Percentiles rank a stretch among this genome's conserved stretches.
Conservation (phyloP, 2,113 vertebrate species). For the Coturnix japonica region DNA sequence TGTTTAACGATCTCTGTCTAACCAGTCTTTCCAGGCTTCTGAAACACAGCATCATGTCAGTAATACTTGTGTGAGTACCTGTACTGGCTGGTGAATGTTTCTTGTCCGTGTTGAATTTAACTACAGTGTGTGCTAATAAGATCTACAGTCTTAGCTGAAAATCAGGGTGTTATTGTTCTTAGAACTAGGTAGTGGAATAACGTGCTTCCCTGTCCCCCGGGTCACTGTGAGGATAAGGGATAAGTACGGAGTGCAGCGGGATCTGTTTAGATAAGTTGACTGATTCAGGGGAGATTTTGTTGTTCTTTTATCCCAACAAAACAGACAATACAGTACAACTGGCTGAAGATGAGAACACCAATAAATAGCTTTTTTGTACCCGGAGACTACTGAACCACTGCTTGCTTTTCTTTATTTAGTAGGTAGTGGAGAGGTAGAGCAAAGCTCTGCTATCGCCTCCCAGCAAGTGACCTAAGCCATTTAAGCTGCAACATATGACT, state of each 20-base stretch:
- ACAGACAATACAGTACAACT: not conserved
- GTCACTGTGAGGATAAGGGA: not conserved
- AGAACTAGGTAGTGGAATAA: not conserved
- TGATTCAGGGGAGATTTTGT: not conserved
- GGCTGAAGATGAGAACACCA: not conserved
- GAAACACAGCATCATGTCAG: not conserved
- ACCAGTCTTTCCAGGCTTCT: not conserved
- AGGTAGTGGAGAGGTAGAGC: not conserved
- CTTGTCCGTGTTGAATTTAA: not conserved
- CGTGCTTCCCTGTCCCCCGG: not conserved
- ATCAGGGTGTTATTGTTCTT: not conserved
- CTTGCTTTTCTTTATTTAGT: conserved; percentile 36
- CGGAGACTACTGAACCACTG: rapidly evolving
- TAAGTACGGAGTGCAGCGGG: not conserved
- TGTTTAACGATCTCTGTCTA: conserved; percentile 1
- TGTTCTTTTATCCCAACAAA: not conserved
- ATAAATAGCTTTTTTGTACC: conserved; percentile 6
- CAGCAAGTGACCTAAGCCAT: conserved; percentile 58
- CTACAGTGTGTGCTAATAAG: not conserved
- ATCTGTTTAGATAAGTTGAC: not conserved
- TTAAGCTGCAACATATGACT: conserved; percentile 69
- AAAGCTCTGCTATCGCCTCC: conserved; percentile 6
- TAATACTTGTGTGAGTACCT: not conserved
- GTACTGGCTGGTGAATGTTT: not conserved
- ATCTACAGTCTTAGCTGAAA: not conserved